Evolutionary conservation across 2,113 vertebrate genomes (phyloP).

Genomic region (Trochalopteron elliotii): DNA sequence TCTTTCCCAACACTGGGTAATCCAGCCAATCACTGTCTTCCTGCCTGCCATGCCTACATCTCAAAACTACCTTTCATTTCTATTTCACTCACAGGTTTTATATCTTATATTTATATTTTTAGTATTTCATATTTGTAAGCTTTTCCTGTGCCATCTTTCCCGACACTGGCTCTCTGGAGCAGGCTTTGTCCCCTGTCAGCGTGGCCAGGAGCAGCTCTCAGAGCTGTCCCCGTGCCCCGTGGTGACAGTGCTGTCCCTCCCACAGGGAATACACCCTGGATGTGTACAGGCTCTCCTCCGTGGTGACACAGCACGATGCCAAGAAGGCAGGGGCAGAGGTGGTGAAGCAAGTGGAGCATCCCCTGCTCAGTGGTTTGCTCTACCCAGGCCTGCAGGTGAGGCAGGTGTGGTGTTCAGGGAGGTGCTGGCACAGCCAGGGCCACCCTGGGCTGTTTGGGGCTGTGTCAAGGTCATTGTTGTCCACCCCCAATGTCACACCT

Average conservation of each 20-base stretch:
- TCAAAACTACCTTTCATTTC: no score
- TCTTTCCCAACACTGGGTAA: no score
- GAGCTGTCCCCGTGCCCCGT: fast-evolving
- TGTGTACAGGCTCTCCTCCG: slow-evolving; percentile 90
- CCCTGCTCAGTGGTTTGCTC: slow-evolving; percentile 93
- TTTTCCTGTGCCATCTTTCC: no score
- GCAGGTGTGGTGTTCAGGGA: background rate
- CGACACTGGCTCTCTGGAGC: no score
- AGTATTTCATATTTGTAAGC: no score
- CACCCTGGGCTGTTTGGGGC: fast-evolving
- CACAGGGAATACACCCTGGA: slow-evolving; percentile 94
- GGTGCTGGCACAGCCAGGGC: background rate
- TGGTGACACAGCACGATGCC: slow-evolving; percentile 93
- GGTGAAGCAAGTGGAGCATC: slow-evolving; percentile 97
- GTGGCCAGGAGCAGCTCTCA: background rate
- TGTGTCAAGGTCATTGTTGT: fast-evolving
- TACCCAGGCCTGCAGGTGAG: slow-evolving; percentile 91
- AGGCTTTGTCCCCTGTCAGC: background rate
- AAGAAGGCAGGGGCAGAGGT: slow-evolving; percentile 98
- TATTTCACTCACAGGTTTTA: no score
- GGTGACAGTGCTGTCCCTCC: background rate
- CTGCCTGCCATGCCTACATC: no score
- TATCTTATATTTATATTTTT: no score
- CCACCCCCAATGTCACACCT: background rate
- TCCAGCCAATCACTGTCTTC: no score